Percentiles rank a stretch among this genome's conserved stretches.
These are phyloP conservation scores for Drosophila arizonae DNA, from an alignment of 1,140 invertebrate genomes.

Conservation along the genomic window DNA sequence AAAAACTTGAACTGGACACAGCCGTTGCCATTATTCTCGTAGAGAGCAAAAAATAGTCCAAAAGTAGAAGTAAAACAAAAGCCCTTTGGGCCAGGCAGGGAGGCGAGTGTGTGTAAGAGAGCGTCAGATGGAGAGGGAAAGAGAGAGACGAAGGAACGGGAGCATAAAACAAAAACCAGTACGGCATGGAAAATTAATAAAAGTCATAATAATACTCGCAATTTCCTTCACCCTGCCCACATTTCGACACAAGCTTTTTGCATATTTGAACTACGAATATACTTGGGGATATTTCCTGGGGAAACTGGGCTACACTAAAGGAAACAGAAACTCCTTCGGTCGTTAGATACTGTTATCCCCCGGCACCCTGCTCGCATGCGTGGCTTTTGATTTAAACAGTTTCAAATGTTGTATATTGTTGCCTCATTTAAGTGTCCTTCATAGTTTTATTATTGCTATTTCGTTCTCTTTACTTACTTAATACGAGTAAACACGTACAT, in stretches of 20 bases:
- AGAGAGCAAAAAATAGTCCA: slow-evolving; percentile 13
- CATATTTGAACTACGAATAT: slow-evolving; percentile 44
- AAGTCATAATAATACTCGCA: slow-evolving; percentile 81
- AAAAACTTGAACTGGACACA: slow-evolving; percentile 75
- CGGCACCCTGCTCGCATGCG: neutral
- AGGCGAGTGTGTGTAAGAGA: neutral
- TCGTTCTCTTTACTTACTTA: neutral
- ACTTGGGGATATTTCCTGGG: slow-evolving; percentile 23
- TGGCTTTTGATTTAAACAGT: slow-evolving; percentile 70
- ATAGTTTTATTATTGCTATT: slow-evolving; percentile 62
- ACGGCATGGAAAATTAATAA: slow-evolving; percentile 73
- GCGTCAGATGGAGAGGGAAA: neutral
- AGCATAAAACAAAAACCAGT: slow-evolving; percentile 28
- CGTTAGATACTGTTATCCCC: slow-evolving; percentile 25
- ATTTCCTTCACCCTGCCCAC: slow-evolving; percentile 67
- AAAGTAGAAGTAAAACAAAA: slow-evolving; percentile 63
- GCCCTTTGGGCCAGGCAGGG: slow-evolving; percentile 13
- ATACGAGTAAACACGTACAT: slow-evolving; percentile 10
- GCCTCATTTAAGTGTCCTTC: slow-evolving; percentile 39
- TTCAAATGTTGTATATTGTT: slow-evolving; percentile 60
- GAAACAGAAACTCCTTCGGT: neutral
- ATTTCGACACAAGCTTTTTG: slow-evolving; percentile 55
- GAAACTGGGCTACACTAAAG: slow-evolving; percentile 1
- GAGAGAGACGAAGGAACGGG: neutral
- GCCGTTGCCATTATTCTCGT: slow-evolving; percentile 32